A percentile compares a stretch with the other conserved stretches of the same genome.
Conservation (phyloP, 2,888 invertebrate genomes). For the Druceiella hillmani region DNA sequence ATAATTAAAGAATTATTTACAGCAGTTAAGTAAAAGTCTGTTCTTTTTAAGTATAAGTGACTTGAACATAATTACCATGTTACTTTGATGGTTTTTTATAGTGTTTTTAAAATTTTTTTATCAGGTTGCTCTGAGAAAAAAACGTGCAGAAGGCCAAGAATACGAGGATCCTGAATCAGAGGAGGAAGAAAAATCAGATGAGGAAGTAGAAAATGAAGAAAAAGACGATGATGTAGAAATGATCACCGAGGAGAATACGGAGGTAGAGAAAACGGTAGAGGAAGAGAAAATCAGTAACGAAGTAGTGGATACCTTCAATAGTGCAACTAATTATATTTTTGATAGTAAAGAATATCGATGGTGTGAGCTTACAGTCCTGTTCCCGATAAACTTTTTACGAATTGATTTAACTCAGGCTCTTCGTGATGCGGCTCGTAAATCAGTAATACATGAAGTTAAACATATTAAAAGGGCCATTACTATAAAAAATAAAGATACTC, state of each 20-base stretch:
- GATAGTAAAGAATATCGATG: constrained; percentile 73
- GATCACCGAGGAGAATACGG: constrained; percentile 23
- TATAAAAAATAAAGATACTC: constrained; percentile 57
- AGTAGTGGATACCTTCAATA: constrained; percentile 37
- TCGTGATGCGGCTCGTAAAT: constrained; percentile 60
- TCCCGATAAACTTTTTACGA: constrained; percentile 45
- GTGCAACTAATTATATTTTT: constrained; percentile 62
- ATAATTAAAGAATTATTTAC: no score
- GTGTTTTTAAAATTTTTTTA: constrained; percentile 21
- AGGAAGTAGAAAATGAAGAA: constrained; percentile 36
- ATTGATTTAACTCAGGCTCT: constrained; percentile 74
- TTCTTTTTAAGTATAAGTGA: neutral
- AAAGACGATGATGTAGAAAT: constrained; percentile 26
- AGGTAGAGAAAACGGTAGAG: constrained; percentile 32
- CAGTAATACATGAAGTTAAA: constrained; percentile 74
- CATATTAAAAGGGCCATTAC: constrained; percentile 83
- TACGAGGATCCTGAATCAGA: constrained; percentile 62
- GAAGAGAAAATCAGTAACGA: constrained; percentile 36
- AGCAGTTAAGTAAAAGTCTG: no score
- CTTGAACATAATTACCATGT: neutral
- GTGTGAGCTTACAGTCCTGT: constrained; percentile 77
- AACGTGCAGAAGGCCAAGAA: constrained; percentile 56
- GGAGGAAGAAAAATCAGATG: constrained; percentile 50
- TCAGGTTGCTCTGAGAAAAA: constrained; percentile 49
- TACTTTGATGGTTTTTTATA: neutral